Conservation (phyloP, 2,113 vertebrate species). For the Vombatus ursinus region DNA sequence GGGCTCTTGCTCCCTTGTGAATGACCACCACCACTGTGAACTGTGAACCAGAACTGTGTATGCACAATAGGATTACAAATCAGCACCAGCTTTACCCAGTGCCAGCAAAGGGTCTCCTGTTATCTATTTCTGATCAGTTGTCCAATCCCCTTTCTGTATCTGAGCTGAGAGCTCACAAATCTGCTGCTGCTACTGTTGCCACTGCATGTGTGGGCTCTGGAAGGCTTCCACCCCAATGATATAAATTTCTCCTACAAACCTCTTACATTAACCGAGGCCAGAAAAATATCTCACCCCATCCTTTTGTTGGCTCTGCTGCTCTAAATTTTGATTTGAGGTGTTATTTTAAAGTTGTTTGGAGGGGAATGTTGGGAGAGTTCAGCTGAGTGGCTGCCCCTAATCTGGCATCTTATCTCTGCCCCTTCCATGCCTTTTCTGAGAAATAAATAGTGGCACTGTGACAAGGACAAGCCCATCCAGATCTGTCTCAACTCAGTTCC, state of each 20-base stretch:
- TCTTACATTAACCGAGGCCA: neutral
- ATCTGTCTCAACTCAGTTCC: neutral
- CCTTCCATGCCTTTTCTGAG: neutral
- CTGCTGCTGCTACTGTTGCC: neutral
- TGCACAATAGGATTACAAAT: neutral
- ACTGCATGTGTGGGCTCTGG: neutral
- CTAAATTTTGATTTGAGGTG: neutral
- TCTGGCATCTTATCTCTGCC: too few relatives aligned
- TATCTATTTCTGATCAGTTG: neutral
- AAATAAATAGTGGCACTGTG: neutral
- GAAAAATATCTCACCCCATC: neutral
- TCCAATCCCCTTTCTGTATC: neutral
- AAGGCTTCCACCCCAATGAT: neutral
- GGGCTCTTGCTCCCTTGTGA: too few relatives aligned
- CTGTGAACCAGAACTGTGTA: neutral
- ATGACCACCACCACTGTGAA: neutral
- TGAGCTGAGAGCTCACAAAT: neutral
- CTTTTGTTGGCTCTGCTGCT: neutral
- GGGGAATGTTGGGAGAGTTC: too few relatives aligned
- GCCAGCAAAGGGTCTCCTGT: neutral
- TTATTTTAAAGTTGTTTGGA: neutral
- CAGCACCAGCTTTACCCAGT: neutral
- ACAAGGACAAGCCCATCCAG: neutral
- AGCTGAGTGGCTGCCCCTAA: too few relatives aligned
- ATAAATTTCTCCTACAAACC: neutral